Base-by-base conservation (phyloP, 1,140 invertebrate genomes). In the Bathynomus jamesi region DNA sequence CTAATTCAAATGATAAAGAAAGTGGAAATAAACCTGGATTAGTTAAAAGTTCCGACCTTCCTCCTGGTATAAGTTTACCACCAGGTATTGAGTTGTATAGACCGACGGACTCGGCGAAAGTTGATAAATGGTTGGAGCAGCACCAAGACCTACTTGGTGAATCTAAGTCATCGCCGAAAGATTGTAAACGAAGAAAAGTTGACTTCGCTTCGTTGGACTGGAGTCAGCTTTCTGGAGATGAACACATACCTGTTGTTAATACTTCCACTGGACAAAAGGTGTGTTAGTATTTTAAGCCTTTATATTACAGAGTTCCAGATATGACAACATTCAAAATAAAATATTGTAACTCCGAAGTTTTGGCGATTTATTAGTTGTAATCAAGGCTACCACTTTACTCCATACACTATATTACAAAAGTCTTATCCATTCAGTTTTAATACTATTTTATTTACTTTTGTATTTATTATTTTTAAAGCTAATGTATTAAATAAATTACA, bases 241-340 rank as follows among this genome's bases (percentile, higher is more conserved):
- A 98, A 82, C 95, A 96, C 81, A 94, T 98, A 0, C 90, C 94
- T 61, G 95, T 98, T 21, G 90, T 98, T 61, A 93, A 98, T 82
- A 87, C 94, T 79, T 84, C 93, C 61, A 95, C 92, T 69, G 94
- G 94, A n/a, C 96, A 97, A 82, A 93, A 90, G 85, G 89, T 90
- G 81, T 78, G 79, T 72, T 61, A 5, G 3, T 71, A n/a, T n/a
- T n/a, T n/a, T n/a, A n/a, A n/a, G n/a, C n/a, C n/a, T n/a, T n/a
- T n/a, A n/a, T n/a, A n/a, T n/a, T n/a, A n/a, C n/a, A n/a, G n/a
- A n/a, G n/a, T n/a, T n/a, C n/a, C n/a, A n/a, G n/a, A n/a, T n/a
- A n/a, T n/a, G n/a, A n/a, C n/a, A n/a, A n/a, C n/a, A n/a, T n/a
- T n/a, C n/a, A n/a, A n/a, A n/a, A n/a, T n/a, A n/a, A n/a, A n/a